Evolutionary conservation across 2,888 invertebrate genomes (phyloP), one percentile per base, ranked within the genome.

Genomic region (Ligdia adustata): DNA sequence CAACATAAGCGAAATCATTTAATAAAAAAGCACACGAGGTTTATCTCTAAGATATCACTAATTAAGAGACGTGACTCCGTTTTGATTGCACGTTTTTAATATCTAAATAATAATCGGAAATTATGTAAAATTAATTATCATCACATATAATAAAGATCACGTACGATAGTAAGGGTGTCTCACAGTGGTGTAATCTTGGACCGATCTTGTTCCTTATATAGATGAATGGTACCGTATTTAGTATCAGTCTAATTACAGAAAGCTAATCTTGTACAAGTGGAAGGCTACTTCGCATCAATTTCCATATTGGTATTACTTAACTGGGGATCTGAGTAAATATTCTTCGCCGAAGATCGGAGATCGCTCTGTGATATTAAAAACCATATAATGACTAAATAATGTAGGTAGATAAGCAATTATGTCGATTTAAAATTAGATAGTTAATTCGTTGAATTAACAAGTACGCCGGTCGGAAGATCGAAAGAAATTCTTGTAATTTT

Each of bases 91-190:
- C 14, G 47, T 43, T 50, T 52, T 52, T 27, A 26, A 14, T 42
- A 55, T 53, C 44, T 44, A 38, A 47, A 49, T 50, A 27, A 31
- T 44, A 52, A 41, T n/a, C 18, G 39, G 9, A 50, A 41, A 40
- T 4, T 16, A 41, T 5, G 27, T 47, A n/a, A n/a, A n/a, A n/a
- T 39, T 26, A 43, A 55, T 51, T 51, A 53, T 53, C 51, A 42
- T 46, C 51, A 56, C 42, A 57, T 53, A 55, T 45, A 56, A 29
- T 52, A 42, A 55, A 52, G 55, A 57, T 60, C 34, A 34, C 41
- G 43, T 32, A 1, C 6, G 55, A 57, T 56, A 51, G 31, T 22
- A 28, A 31, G 46, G 39, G 53, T 29, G 47, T 54, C 15, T 35
- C 47, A 45, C 51, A 55, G 34, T 55, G 55, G 6, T 42, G 28